phyloP scores from a whole-genome alignment of 2,888 invertebrate species.

The Himalopsyche japonica region DNA sequence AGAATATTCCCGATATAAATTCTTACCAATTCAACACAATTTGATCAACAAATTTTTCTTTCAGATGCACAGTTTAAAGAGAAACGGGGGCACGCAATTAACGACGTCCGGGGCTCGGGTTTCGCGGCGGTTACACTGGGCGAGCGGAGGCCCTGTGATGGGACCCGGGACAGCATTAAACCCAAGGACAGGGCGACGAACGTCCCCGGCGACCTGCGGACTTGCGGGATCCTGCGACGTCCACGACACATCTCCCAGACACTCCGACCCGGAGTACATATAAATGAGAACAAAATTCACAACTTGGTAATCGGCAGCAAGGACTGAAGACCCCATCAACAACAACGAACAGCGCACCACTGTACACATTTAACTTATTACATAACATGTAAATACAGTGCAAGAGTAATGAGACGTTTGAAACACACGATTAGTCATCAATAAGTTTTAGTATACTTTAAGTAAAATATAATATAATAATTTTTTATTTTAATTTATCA shows the following conservation, averaged over 20 bases:
- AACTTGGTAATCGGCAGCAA: background rate
- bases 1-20: no score
- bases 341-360: background rate
- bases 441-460: no score
- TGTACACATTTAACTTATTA: no score
- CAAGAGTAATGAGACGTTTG: no score
- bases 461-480: no score
- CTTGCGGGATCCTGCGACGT: constrained; percentile 13
- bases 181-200: constrained; percentile 11
- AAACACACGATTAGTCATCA: no score
- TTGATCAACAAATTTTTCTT: background rate
- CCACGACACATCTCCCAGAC: constrained; percentile 6
- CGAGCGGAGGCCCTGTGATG: constrained; percentile 18
- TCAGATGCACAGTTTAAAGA: constrained; percentile 36
- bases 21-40: background rate
- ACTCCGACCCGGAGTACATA: constrained; percentile 32
- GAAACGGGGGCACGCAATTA: constrained; percentile 30
- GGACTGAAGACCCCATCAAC: background rate
- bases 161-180: background rate
- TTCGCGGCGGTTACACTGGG: constrained; percentile 32
- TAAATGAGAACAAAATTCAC: constrained; percentile 8
- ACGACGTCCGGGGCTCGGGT: constrained; percentile 36
- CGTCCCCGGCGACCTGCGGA: constrained; percentile 23
- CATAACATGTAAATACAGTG: no score
- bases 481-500: no score